phyloP scores from a whole-genome alignment of 2,888 invertebrate species.

The Sphinx pinastri region DNA sequence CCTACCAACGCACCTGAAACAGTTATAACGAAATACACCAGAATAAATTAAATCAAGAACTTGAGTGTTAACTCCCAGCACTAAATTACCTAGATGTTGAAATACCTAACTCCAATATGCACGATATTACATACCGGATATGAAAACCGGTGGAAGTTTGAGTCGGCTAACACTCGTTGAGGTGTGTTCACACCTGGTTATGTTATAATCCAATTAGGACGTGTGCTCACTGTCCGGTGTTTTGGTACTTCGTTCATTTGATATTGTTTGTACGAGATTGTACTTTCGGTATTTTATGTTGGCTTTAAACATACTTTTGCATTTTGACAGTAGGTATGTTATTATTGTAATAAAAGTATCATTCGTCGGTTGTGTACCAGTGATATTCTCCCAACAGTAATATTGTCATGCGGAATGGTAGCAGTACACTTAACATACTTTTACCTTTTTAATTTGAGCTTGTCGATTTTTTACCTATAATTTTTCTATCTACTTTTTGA shows the following conservation, averaged over 20 bases:
- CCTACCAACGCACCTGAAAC: no score
- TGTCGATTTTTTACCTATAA: no score
- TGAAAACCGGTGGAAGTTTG: conserved; percentile 25
- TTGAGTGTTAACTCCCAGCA: conserved; percentile 7
- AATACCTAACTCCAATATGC: conserved; percentile 14
- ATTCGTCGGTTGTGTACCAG: no score
- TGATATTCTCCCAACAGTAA: no score
- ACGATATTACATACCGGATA: conserved; percentile 25
- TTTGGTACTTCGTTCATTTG: neutral
- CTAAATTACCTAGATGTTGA: conserved; percentile 19
- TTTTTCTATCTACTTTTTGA: no score
- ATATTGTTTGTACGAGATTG: neutral
- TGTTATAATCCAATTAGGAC: conserved; percentile 21
- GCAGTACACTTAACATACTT: no score
- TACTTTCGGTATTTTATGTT: neutral
- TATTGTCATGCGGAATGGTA: no score
- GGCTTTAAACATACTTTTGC: no score
- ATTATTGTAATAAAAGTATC: no score
- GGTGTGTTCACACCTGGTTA: conserved; percentile 24
- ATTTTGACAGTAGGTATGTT: no score
- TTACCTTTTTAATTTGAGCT: no score
- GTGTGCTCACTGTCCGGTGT: neutral
- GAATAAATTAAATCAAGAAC: conserved; percentile 18
- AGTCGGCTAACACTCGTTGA: conserved; percentile 20
- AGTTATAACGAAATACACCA: neutral